These are phyloP conservation scores for Formica aserva DNA, from an alignment of 2,888 invertebrate genomes.

Conservation along the genomic window DNA sequence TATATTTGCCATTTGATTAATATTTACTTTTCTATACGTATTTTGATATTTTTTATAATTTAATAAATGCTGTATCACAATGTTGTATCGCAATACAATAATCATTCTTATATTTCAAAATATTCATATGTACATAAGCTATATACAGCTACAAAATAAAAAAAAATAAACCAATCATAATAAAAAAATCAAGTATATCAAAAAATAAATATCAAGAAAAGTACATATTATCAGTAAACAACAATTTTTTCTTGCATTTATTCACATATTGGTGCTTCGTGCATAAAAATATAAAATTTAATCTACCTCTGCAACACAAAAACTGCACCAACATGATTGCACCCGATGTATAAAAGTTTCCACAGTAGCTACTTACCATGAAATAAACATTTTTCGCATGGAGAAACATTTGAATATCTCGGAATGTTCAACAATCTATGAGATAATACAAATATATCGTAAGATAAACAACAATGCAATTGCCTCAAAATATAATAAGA, in stretches of 20 bases:
- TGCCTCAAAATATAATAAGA: neutral
- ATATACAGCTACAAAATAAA: neutral
- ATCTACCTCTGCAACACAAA: neutral
- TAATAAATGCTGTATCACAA: neutral
- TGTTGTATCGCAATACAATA: neutral
- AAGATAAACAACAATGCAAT: neutral
- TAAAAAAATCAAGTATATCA: neutral
- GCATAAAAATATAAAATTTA: constrained; percentile 11
- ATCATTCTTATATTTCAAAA: neutral
- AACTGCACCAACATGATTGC: neutral
- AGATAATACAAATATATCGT: neutral
- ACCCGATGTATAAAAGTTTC: neutral
- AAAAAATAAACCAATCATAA: neutral
- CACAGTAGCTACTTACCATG: neutral
- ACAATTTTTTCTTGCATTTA: neutral
- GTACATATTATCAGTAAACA: neutral
- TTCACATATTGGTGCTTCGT: neutral
- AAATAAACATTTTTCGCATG: neutral
- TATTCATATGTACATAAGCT: neutral
- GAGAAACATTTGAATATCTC: neutral
- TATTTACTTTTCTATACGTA: neutral
- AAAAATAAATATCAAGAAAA: neutral
- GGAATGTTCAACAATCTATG: neutral
- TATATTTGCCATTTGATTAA: neutral
- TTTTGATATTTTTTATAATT: neutral